Evolutionary conservation across 2,113 vertebrate genomes (phyloP).

Genomic region (Eublepharis macularius): DNA sequence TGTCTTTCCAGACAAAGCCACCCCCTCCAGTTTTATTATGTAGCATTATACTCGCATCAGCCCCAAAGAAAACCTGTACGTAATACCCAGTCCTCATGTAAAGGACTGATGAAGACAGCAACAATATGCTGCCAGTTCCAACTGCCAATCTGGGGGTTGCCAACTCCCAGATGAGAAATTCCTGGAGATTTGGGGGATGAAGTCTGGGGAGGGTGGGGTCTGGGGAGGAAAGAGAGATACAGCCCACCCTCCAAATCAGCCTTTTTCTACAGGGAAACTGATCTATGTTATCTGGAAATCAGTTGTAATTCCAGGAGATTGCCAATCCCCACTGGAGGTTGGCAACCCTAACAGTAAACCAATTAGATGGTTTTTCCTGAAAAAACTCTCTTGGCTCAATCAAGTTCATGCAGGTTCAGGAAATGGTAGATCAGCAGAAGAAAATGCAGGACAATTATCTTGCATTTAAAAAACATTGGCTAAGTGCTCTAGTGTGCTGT

Average conservation of each 20-base stretch:
- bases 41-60: background rate
- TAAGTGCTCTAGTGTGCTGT: background rate
- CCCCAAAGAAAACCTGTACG: background rate
- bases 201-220: too few relatives aligned
- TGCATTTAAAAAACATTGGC: background rate
- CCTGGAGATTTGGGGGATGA: too few relatives aligned
- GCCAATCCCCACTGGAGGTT: too few relatives aligned
- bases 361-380: background rate
- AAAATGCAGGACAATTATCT: background rate
- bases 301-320: too few relatives aligned
- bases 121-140: background rate
- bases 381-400: background rate
- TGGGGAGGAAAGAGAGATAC: too few relatives aligned
- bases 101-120: background rate
- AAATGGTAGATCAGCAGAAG: background rate
- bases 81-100: background rate
- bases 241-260: too few relatives aligned
- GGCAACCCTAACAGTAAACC: too few relatives aligned
- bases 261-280: too few relatives aligned
- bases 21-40: background rate
- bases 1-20: slow-evolving; percentile 1
- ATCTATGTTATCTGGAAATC: too few relatives aligned
- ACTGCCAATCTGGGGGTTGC: too few relatives aligned
- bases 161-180: too few relatives aligned
- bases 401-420: background rate